Conservation (phyloP, 2,888 invertebrate genomes). For the Labia minor region DNA sequence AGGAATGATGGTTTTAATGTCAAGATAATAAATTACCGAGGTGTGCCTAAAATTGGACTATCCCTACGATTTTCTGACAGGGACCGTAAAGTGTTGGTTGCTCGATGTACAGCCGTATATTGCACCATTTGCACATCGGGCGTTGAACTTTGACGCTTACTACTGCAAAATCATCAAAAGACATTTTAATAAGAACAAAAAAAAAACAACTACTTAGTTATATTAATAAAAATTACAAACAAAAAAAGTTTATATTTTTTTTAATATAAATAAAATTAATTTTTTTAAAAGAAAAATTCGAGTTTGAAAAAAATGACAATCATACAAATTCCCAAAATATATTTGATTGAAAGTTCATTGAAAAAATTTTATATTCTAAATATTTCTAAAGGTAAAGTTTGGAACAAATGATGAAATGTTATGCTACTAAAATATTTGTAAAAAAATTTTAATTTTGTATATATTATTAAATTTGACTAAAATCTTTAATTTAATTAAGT, state of each 20-base stretch:
- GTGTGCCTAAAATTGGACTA: slow-evolving; percentile 27
- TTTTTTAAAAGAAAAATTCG: slow-evolving; percentile 15
- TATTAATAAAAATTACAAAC: not conserved
- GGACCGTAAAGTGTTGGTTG: slow-evolving; percentile 48
- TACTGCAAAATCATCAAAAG: slow-evolving; percentile 32
- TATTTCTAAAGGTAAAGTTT: too few species aligned
- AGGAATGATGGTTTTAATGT: too few species aligned
- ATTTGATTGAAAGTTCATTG: too few species aligned
- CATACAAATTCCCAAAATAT: too few species aligned
- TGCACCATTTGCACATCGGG: slow-evolving; percentile 52
- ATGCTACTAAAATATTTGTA: too few species aligned
- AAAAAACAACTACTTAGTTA: slow-evolving; percentile 15
- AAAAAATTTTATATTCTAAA: too few species aligned
- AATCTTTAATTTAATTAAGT: too few species aligned
- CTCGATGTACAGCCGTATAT: slow-evolving; percentile 46
- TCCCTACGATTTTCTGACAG: slow-evolving; percentile 39
- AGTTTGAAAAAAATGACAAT: too few species aligned
- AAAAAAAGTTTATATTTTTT: not conserved
- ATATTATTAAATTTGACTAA: too few species aligned
- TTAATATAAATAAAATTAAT: not conserved
- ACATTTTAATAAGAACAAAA: not conserved
- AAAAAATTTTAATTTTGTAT: too few species aligned
- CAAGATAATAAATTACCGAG: slow-evolving; percentile 30
- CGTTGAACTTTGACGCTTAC: slow-evolving; percentile 35
- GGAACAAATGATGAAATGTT: too few species aligned